Percentiles rank a stretch among this genome's conserved stretches.
Evolutionary conservation across 2,797 vertebrate genomes (phyloP).

Genomic region (Masticophis lateralis): DNA sequence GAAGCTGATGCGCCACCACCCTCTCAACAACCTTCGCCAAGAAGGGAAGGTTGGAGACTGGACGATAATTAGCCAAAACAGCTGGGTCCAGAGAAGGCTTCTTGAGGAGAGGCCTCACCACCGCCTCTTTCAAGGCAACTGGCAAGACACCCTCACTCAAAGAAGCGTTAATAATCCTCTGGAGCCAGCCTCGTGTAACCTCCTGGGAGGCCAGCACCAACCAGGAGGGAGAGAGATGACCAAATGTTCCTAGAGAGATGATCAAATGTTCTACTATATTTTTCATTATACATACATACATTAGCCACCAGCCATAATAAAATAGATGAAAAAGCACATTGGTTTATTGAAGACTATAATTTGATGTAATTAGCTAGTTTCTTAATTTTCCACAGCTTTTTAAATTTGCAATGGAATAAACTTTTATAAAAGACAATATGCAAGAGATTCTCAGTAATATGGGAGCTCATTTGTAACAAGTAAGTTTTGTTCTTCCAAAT

Average conservation of each 20-base stretch:
- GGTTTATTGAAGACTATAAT: not conserved
- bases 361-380: not conserved
- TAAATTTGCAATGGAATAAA: not conserved
- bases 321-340: not conserved
- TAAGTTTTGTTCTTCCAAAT: not conserved
- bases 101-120: too few species aligned
- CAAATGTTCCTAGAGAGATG: not conserved
- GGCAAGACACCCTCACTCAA: too few species aligned
- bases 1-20: too few species aligned
- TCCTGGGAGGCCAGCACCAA: too few species aligned
- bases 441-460: not conserved
- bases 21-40: too few species aligned
- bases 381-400: not conserved
- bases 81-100: too few species aligned
- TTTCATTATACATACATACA: not conserved
- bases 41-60: too few species aligned
- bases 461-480: not conserved
- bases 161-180: too few species aligned
- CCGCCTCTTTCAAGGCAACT: too few species aligned
- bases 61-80: too few species aligned
- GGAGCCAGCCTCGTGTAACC: too few species aligned
- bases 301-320: not conserved
- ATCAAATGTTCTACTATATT: not conserved
- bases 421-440: not conserved
- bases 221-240: too few species aligned